These are phyloP conservation scores for Corythoichthys intestinalis DNA, from an alignment of 2,113 vertebrate species.

Conservation along the genomic window DNA sequence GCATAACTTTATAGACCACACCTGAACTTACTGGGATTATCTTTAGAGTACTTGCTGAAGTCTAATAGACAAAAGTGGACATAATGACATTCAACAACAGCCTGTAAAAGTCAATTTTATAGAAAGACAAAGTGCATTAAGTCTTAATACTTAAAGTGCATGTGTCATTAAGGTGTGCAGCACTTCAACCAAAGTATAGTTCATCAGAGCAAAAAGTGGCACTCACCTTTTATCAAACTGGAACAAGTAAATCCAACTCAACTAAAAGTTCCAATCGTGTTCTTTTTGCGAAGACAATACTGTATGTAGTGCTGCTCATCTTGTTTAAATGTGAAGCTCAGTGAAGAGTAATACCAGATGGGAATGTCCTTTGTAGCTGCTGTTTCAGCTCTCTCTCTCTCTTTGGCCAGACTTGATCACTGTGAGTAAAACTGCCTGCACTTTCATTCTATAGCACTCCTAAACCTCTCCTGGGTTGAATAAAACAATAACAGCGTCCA, in stretches of 20 bases:
- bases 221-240: conserved; percentile 48
- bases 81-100: neutral
- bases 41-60: neutral
- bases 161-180: neutral
- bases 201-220: neutral
- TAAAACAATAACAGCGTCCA: conserved; percentile 26
- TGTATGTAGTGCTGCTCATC: conserved; percentile 9
- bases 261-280: conserved; percentile 28
- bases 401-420: conserved; percentile 20
- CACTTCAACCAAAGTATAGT: neutral
- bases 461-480: conserved; percentile 32
- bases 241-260: conserved; percentile 22
- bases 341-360: conserved; percentile 47
- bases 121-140: neutral
- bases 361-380: conserved; percentile 47
- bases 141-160: neutral
- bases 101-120: neutral
- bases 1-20: neutral
- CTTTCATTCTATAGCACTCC: conserved; percentile 32
- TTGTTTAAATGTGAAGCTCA: conserved; percentile 27
- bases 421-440: conserved; percentile 43
- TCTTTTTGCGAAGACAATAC: conserved; percentile 9
- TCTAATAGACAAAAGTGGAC: neutral
- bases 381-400: conserved; percentile 56
- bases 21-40: neutral